Percentiles rank a stretch among this genome's conserved stretches.
Conservation (phyloP, 2,888 invertebrate genomes). For the Brachynemurus nebulosus region DNA sequence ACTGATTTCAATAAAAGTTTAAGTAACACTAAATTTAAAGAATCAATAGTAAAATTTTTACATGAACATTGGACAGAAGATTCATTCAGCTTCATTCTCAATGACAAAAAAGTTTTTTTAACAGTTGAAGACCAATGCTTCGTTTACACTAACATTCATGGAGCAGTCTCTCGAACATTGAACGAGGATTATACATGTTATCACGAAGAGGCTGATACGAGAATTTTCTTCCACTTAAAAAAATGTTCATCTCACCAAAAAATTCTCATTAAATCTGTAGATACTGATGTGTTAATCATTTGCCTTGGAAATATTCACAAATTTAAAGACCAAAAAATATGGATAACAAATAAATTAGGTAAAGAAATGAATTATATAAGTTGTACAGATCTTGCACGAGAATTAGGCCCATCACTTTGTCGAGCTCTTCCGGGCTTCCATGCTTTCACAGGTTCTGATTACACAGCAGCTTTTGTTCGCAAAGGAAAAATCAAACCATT, state of each 20-base stretch:
- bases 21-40: slow-evolving; percentile 1
- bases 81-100: slow-evolving; percentile 2
- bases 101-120: slow-evolving; percentile 3
- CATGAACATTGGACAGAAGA: background rate
- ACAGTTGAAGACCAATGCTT: slow-evolving; percentile 4
- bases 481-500: slow-evolving; percentile 5
- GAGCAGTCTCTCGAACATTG: background rate
- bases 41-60: slow-evolving; percentile 2
- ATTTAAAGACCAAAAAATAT: slow-evolving; percentile 7
- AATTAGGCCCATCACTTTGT: background rate
- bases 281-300: background rate
- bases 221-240: slow-evolving; percentile 9
- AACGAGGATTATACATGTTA: slow-evolving; percentile 9
- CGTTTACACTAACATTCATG: background rate
- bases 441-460: background rate
- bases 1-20: slow-evolving; percentile 5
- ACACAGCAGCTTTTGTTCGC: slow-evolving; percentile 2
- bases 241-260: background rate
- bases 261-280: background rate
- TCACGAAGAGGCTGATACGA: slow-evolving; percentile 14
- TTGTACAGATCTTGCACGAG: background rate
- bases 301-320: background rate
- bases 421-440: background rate
- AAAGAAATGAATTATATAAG: background rate
- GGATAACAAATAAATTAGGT: background rate